These are phyloP conservation scores for Crocidura indochinensis DNA, from an alignment of 2,797 vertebrate species.

Conservation along the genomic window DNA sequence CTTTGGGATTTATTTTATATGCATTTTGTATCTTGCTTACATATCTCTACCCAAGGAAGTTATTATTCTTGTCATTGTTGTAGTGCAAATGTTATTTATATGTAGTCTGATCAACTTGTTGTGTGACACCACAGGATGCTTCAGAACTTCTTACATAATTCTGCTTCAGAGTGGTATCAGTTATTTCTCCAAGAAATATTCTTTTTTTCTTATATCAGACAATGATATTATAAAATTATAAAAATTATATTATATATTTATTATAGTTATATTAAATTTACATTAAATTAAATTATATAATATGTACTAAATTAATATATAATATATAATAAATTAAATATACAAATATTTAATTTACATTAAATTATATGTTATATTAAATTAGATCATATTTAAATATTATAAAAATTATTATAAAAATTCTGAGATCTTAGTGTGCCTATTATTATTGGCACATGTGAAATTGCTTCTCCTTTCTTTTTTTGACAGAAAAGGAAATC, in stretches of 20 bases:
- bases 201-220: neutral
- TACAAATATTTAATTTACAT: no score
- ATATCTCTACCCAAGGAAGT: neutral
- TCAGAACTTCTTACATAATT: neutral
- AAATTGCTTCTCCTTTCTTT: neutral
- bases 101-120: neutral
- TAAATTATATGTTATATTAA: no score
- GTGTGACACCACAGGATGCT: neutral
- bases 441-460: neutral
- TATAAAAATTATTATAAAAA: no score
- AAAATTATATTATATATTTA: no score
- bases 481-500: neutral
- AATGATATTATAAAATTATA: conserved; percentile 10
- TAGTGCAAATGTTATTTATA: no score
- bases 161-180: neutral
- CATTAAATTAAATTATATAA: no score
- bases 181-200: neutral
- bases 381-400: no score
- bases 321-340: no score
- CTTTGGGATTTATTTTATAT: neutral
- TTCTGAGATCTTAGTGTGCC: neutral
- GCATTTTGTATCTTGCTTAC: neutral
- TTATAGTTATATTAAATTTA: no score
- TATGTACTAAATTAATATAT: no score
- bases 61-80: neutral